These are phyloP conservation scores for Elanus axillaris DNA, from an alignment of 2,113 vertebrate species.

Conservation along the genomic window DNA sequence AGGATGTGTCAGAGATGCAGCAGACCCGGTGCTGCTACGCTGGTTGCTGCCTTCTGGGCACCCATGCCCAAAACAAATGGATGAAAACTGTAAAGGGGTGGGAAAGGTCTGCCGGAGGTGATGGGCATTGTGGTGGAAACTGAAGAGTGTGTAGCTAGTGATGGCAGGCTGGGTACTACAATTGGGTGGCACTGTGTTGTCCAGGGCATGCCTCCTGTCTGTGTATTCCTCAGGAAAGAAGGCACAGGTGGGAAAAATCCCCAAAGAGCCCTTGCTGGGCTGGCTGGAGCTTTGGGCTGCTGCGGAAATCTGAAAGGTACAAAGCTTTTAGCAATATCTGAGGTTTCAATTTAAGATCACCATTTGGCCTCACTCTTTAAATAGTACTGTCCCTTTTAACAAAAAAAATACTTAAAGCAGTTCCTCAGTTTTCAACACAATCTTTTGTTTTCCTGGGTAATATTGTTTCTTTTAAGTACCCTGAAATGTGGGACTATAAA, in stretches of 20 bases:
- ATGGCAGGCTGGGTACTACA: neutral
- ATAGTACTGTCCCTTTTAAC: neutral
- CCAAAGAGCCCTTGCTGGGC: neutral
- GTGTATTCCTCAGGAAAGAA: neutral
- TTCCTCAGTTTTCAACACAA: neutral
- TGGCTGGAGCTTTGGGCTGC: neutral
- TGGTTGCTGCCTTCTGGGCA: neutral
- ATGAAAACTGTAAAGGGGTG: neutral
- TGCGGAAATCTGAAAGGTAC: neutral
- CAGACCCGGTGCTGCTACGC: neutral
- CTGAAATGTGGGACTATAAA: neutral
- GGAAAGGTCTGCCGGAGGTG: neutral
- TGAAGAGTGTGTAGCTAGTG: neutral
- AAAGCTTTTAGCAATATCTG: neutral
- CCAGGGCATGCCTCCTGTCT: neutral
- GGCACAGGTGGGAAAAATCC: neutral
- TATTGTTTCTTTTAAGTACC: neutral
- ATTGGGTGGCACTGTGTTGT: neutral
- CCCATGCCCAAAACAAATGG: accelerated
- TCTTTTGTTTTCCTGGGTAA: neutral
- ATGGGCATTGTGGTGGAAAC: neutral
- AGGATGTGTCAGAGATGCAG: neutral
- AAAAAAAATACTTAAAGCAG: accelerated
- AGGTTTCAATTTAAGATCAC: neutral
- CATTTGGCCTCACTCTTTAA: neutral